phyloP scores from a whole-genome alignment of 2,797 vertebrate species.

The Cryptoblepharus egeriae region DNA sequence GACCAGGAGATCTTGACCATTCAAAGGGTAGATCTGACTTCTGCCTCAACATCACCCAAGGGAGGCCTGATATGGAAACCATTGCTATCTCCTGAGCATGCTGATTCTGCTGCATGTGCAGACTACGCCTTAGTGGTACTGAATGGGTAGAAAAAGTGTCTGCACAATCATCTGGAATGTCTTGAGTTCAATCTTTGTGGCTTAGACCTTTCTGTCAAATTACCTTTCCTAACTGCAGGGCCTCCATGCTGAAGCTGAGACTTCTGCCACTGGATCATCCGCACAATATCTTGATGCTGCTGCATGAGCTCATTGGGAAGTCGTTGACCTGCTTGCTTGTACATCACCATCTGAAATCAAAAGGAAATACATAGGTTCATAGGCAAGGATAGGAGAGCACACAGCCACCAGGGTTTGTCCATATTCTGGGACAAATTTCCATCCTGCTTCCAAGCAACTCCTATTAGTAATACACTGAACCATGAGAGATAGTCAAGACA shows the following conservation, averaged over 20 bases:
- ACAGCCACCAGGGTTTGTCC: background rate
- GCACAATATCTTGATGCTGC: constrained; percentile 81
- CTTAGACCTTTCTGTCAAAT: background rate
- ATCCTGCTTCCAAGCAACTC: background rate
- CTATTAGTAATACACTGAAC: background rate
- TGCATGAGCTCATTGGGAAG: constrained; percentile 82
- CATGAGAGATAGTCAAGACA: background rate
- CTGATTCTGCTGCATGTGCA: too few relatives aligned
- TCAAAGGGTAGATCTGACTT: too few relatives aligned
- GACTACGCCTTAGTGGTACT: background rate
- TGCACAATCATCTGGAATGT: background rate
- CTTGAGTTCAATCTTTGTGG: background rate
- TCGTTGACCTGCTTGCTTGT: constrained; percentile 78
- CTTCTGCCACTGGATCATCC: constrained; percentile 88
- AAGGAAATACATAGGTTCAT: background rate
- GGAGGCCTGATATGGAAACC: too few relatives aligned
- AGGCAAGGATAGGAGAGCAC: background rate
- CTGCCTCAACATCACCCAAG: too few relatives aligned
- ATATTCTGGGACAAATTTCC: background rate
- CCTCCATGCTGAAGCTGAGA: constrained; percentile 83
- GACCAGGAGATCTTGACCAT: too few relatives aligned
- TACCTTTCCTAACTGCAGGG: constrained; percentile 78
- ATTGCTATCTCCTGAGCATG: too few relatives aligned
- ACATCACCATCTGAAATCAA: constrained; percentile 79
- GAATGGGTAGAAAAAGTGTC: background rate